Percentiles rank a stretch among this genome's conserved stretches.
These are phyloP conservation scores for Sebastes jordani DNA, from an alignment of 2,797 vertebrate genomes.

Conservation along the genomic window DNA sequence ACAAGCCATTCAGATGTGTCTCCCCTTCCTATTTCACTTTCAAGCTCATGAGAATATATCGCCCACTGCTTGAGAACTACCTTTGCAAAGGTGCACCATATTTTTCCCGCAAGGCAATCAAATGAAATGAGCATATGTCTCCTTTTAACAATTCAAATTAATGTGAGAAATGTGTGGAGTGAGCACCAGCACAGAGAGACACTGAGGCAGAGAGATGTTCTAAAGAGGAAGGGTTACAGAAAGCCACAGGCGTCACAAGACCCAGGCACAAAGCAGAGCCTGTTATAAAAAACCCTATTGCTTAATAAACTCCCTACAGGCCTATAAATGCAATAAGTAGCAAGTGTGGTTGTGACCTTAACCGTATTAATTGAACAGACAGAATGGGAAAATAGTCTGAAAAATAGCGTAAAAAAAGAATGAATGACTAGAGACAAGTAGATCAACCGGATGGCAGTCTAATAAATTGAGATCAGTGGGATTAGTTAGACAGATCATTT, in stretches of 20 bases:
- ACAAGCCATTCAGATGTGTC: background rate
- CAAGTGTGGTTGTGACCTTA: background rate
- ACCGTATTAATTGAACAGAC: background rate
- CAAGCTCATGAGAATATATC: background rate
- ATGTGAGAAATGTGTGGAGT: background rate
- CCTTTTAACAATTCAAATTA: conserved; percentile 20
- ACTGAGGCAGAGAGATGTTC: background rate
- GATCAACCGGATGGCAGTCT: background rate
- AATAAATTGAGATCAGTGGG: background rate
- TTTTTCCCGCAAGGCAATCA: background rate
- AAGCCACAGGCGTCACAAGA: conserved; percentile 46
- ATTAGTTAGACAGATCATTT: background rate
- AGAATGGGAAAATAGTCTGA: background rate
- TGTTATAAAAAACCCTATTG: background rate
- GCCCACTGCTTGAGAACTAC: background rate
- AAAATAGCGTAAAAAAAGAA: background rate
- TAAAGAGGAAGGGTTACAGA: conserved; percentile 2
- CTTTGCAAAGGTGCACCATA: background rate
- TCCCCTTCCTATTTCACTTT: background rate
- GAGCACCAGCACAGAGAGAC: background rate
- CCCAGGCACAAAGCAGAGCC: conserved; percentile 19
- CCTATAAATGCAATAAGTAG: background rate
- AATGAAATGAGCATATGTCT: background rate
- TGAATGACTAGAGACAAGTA: background rate
- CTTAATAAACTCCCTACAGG: background rate